Evolutionary conservation across 2,113 vertebrate species (phyloP).

Genomic region (human): DNA sequence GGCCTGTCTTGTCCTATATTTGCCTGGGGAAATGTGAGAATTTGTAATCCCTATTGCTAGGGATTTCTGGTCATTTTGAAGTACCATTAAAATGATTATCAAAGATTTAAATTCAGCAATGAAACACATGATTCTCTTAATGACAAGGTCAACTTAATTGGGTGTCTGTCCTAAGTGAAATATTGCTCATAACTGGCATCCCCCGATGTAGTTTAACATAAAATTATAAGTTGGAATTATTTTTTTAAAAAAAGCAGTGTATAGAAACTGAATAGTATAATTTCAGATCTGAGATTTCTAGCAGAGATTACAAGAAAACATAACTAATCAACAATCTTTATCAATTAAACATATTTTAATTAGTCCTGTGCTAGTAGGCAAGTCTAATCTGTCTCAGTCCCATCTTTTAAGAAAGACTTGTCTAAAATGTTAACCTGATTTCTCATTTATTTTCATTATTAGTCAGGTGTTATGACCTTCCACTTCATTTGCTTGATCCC

Average conservation of each 20-base stretch:
- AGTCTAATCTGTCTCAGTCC: not conserved
- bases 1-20: slow-evolving; percentile 69
- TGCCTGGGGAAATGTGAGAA: slow-evolving; percentile 74
- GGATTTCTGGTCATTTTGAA: slow-evolving; percentile 76
- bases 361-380: not conserved
- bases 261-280: not conserved
- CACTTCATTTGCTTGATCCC: slow-evolving; percentile 14
- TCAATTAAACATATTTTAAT: slow-evolving; percentile 47
- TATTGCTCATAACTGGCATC: slow-evolving; percentile 65
- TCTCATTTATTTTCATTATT: slow-evolving; percentile 55
- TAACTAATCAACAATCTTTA: slow-evolving; percentile 40
- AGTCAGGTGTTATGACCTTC: not conserved
- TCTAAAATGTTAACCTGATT: slow-evolving; percentile 38
- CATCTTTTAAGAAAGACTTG: slow-evolving; percentile 25
- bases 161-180: slow-evolving; percentile 69
- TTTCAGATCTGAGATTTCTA: not conserved
- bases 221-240: slow-evolving; percentile 24
- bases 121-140: slow-evolving; percentile 78
- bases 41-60: slow-evolving; percentile 66
- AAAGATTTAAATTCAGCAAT: slow-evolving; percentile 78
- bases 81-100: slow-evolving; percentile 78
- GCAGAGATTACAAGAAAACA: slow-evolving; percentile 24
- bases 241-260: not conserved
- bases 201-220: slow-evolving; percentile 31
- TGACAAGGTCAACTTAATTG: slow-evolving; percentile 77